Evolutionary conservation across 2,888 invertebrate species (phyloP).

Genomic region (Fragum fragum): DNA sequence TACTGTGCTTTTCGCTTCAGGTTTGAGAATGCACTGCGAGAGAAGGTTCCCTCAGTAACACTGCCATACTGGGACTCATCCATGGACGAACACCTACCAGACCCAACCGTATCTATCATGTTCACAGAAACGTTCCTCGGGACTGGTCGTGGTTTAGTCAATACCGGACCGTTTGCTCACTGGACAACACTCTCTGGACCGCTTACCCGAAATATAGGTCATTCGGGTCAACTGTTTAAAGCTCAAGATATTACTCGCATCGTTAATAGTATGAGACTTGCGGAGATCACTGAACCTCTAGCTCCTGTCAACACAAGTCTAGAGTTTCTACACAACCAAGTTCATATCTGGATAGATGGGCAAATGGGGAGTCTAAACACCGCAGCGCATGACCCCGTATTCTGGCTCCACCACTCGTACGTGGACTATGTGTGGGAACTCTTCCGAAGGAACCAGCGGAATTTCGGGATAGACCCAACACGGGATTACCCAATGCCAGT

Average conservation of each 20-base stretch:
- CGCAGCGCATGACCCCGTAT: conserved; percentile 78
- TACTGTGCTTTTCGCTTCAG: conserved; percentile 65
- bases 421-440: conserved; percentile 80
- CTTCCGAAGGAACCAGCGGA: conserved; percentile 71
- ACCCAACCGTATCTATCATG: conserved; percentile 73
- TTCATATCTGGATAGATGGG: conserved; percentile 79
- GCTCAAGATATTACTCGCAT: conserved; percentile 67
- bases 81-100: conserved; percentile 71
- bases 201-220: conserved; percentile 75
- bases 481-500: conserved; percentile 72
- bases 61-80: conserved; percentile 82
- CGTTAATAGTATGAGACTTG: conserved; percentile 54
- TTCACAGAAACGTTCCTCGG: conserved; percentile 78
- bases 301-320: conserved; percentile 73
- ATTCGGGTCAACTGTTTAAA: conserved; percentile 74
- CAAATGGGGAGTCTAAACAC: conserved; percentile 78
- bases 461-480: conserved; percentile 65
- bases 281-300: conserved; percentile 71
- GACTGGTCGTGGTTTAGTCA: conserved; percentile 75
- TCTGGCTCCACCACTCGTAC: conserved; percentile 79
- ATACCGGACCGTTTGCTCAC: conserved; percentile 77
- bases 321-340: conserved; percentile 80
- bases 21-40: conserved; percentile 80
- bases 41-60: conserved; percentile 75
- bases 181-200: conserved; percentile 76